Evolutionary conservation across 2,113 vertebrate genomes (phyloP), one percentile per base, ranked within the genome.

Genomic region (Macaca mulatta): DNA sequence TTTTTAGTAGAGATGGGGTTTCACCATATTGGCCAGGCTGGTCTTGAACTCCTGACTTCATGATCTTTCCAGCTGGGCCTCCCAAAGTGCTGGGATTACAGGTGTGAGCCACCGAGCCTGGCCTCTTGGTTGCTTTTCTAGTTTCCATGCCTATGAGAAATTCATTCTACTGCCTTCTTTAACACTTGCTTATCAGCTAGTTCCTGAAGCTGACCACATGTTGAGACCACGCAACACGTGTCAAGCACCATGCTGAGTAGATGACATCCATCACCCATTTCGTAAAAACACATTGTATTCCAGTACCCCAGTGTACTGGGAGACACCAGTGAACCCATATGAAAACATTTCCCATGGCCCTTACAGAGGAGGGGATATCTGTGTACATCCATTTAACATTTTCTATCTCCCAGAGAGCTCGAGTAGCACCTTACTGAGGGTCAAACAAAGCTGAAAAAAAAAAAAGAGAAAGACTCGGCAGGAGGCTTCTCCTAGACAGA

Each of bases 141-240:
- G 23, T 72, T 38, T 64, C n/a, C 30, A 48, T 57, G 30, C 27
- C 30, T 82, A 11, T 32, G 32, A 69, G 64, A 86, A n/a, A 11
- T 25, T 6, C n/a, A 57, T 23, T 61, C 20, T 9, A 0, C 0
- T 3, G 12, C 9, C 50, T 18, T 43, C 0, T 30, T 55, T 23
- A 11, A 4, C 5, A 35, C 20, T 48, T 17, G 1, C 20, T 75
- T 17, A 38, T 25, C 45, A 32, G 25, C 32, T 22, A 6, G 35
- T 92, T 87, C 14, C 32, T 22, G 17, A 45, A 43, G 50, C 27
- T 40, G 17, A 22, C 23, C 10, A n/a, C 14, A 0, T 9, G 0
- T 27, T 45, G 23, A 0, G 1, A 61, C 22, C 12, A 3, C 11
- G 30, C 13, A 40, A 18, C 32, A 25, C 23, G 27, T 8, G 43